Evolutionary conservation across 2,888 invertebrate species (phyloP), one percentile per base, ranked within the genome.

Genomic region (Noctua pronuba): DNA sequence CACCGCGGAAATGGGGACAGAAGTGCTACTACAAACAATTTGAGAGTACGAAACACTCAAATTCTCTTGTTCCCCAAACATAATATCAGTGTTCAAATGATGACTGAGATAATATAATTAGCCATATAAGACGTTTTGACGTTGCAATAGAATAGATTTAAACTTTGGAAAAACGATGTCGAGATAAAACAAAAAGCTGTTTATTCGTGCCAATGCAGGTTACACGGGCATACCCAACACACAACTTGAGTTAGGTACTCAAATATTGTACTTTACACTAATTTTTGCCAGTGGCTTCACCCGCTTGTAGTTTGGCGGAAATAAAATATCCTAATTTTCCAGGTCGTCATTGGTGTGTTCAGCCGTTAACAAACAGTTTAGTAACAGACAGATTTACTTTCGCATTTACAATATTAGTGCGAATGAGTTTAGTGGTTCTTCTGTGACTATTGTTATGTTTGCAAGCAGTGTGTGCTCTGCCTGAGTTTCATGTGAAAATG

Each of bases 401-500:
- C 31, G 10, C 60, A 18, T 60, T 58, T 28, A 7, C 28, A 58
- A 28, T 21, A 31, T 10, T 4, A 62, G 18, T 62, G 35, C 10
- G 4, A 21, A 62, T 21, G 21, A 1, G 10, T 8, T 60, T 31
- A 8, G 41, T 74, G 52, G n/a, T 38, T 5, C 73, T 85, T 82
- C 86, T 84, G 67, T 35, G 0, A 1, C 1, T 7, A 16, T 58
- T 28, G 2, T 38, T 18, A 31, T 13, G 0, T 44, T 6, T 21
- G n/a, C 28, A 16, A 28, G 13, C 68, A 88, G 89, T 79, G 67
- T 86, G 76, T 79, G 70, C 75, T 64, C 64, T 55, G 75, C 41
- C 41, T 58, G 77, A 79, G 85, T 85, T 83, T 84, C 83, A 85
- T 83, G 77, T 79, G 83, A 84, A 81, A 82, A 88, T 86, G 88